Base-by-base conservation (phyloP, 2,888 invertebrate species). In the Cyclophora albipunctata region DNA sequence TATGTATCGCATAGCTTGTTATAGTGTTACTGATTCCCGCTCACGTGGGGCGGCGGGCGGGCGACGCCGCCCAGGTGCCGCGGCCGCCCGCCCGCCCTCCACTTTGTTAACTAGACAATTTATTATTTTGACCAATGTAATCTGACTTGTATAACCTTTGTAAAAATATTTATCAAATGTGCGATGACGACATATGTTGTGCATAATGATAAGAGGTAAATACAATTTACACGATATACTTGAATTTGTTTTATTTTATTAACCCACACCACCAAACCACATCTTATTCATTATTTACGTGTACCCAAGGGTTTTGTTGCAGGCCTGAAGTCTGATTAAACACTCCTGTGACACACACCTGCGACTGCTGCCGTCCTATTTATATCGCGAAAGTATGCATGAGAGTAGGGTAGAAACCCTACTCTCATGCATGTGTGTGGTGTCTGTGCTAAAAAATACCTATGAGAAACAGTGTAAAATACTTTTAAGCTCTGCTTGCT, bases 71-170 rank as follows among this genome's bases (percentile, higher is more conserved):
- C 62, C 54, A 56, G 55, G 49, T 54, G 51, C 44, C 48, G 46
- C 51, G 51, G 45, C 47, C 51, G 54, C 45, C 47, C 45, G 20
- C 40, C 37, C 37, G 37, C 37, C 37, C 37, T 5, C 37, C 33
- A 43, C 43, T 33, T 7, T 42, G 20, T 40, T 71, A 67, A 64
- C 69, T 81, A 78, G 76, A 75, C 78, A 75, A 69, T 74, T 37
- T 71, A 81, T 86, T 84, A 78, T 84, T 84, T 83, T 85, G 86
- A 87, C 85, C 85, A 85, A 86, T 86, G 81, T 87, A 85, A 84
- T 83, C 86, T 74, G 82, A 79, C 72, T 73, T 79, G 81, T 86
- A 79, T 86, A 84, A 82, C 78, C 84, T 81, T 84, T 86, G 87
- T 86, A 83, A 82, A 84, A 79, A 82, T 81, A 78, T 81, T 82